Conservation (phyloP, 2,113 vertebrate species). For the Actinemys pallida region DNA sequence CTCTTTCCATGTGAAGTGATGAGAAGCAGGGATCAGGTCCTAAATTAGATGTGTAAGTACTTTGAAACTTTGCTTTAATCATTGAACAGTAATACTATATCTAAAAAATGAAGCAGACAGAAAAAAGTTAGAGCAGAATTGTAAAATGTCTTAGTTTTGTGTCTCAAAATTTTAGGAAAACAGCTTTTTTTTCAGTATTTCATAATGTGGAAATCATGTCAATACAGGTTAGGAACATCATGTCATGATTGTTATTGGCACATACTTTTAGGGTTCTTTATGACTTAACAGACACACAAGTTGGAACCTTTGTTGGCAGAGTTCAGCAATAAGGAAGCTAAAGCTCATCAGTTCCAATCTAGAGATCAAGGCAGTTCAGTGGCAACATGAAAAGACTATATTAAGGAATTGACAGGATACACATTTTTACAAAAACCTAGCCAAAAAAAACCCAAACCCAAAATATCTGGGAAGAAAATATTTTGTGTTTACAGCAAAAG, state of each 20-base stretch:
- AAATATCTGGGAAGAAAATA: slow-evolving; percentile 63
- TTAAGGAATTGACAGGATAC: slow-evolving; percentile 74
- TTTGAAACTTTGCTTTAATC: background rate
- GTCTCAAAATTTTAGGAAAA: background rate
- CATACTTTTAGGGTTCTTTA: background rate
- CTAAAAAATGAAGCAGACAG: background rate
- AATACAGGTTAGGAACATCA: background rate
- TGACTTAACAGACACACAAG: background rate
- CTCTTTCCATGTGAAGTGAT: background rate
- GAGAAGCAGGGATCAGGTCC: background rate
- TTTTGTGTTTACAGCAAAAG: slow-evolving; percentile 54
- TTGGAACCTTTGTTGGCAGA: slow-evolving; percentile 62
- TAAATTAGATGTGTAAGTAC: background rate
- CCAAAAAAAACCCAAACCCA: background rate
- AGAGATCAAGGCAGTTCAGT: slow-evolving; percentile 72
- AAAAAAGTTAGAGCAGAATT: background rate
- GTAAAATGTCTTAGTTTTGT: background rate
- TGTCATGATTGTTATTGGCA: slow-evolving; percentile 12
- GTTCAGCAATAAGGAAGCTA: slow-evolving; percentile 58
- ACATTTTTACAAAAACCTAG: slow-evolving; percentile 39
- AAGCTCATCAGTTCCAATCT: slow-evolving; percentile 63
- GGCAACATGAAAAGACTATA: slow-evolving; percentile 69
- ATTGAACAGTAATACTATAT: background rate
- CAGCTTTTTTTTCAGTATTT: background rate
- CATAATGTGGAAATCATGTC: background rate